These are phyloP conservation scores for Indicator maculatus DNA, from an alignment of 2,113 vertebrate species.

Conservation along the genomic window DNA sequence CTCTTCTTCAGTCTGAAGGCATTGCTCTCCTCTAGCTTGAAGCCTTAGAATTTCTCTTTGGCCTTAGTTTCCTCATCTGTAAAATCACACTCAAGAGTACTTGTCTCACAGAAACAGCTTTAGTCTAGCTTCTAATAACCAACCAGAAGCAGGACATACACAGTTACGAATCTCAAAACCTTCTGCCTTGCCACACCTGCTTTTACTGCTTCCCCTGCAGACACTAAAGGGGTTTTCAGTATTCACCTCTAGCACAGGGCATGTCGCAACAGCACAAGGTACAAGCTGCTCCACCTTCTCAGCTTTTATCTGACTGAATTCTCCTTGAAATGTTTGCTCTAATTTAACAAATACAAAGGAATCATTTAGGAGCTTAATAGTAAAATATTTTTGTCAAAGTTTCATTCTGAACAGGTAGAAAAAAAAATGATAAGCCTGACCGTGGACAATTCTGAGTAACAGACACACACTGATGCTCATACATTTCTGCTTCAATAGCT, in stretches of 20 bases:
- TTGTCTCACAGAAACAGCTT: neutral
- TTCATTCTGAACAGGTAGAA: neutral
- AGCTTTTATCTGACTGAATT: neutral
- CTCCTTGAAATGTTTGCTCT: neutral
- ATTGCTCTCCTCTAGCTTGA: neutral
- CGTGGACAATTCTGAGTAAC: neutral
- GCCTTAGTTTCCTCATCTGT: neutral
- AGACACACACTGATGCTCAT: neutral
- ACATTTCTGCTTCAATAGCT: neutral
- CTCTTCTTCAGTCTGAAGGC: too few relatives aligned
- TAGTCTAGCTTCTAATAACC: neutral
- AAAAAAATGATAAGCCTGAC: neutral
- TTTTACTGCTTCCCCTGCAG: constrained; percentile 27
- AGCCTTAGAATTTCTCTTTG: neutral
- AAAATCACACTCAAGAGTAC: neutral
- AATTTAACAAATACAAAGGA: neutral
- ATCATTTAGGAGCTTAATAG: neutral
- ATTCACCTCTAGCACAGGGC: neutral
- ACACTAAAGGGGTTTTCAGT: neutral
- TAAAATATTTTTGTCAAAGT: neutral
- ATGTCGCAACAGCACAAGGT: constrained; percentile 2
- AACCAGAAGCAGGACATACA: neutral
- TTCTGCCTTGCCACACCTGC: constrained; percentile 8
- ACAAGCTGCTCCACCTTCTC: neutral
- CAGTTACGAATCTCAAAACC: neutral